Percentiles rank a stretch among this genome's conserved stretches.
phyloP scores from a whole-genome alignment of 2,888 invertebrate genomes.

The Harmothoe impar region DNA sequence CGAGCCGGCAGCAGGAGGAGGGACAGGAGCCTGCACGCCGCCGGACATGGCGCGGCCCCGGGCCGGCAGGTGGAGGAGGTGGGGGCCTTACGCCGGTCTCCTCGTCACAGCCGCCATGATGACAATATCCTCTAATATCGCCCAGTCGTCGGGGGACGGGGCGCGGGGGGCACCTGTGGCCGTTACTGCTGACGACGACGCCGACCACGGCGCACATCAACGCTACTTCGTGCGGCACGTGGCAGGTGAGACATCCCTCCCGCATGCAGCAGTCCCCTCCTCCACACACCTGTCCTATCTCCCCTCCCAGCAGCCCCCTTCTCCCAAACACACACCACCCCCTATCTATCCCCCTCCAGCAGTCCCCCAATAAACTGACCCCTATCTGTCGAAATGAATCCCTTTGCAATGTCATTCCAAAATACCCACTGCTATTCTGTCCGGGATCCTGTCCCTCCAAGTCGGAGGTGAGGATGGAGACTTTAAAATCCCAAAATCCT shows the following conservation, averaged over 20 bases:
- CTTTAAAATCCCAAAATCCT: too few species aligned
- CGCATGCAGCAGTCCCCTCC: too few species aligned
- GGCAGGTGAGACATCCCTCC: conserved; percentile 8
- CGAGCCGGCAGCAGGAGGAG: neutral
- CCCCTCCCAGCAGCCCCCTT: too few species aligned
- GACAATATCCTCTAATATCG: conserved; percentile 60
- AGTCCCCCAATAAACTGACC: too few species aligned
- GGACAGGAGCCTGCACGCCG: neutral
- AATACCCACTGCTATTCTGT: too few species aligned
- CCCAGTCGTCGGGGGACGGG: conserved; percentile 45
- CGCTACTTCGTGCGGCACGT: conserved; percentile 25
- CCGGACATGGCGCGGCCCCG: conserved; percentile 15
- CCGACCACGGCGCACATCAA: neutral
- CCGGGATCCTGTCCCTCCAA: too few species aligned
- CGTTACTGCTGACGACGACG: neutral
- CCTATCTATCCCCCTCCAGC: too few species aligned
- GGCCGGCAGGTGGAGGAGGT: conserved; percentile 15
- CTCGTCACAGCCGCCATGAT: conserved; percentile 58
- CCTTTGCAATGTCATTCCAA: too few species aligned
- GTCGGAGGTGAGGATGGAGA: too few species aligned
- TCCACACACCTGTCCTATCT: too few species aligned
- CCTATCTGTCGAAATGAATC: too few species aligned
- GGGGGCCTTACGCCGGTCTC: conserved; percentile 55
- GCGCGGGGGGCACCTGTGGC: neutral
- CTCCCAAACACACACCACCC: too few species aligned